These are phyloP conservation scores for Tretioscincus oriximinensis DNA, from an alignment of 2,113 vertebrate species.

Conservation along the genomic window DNA sequence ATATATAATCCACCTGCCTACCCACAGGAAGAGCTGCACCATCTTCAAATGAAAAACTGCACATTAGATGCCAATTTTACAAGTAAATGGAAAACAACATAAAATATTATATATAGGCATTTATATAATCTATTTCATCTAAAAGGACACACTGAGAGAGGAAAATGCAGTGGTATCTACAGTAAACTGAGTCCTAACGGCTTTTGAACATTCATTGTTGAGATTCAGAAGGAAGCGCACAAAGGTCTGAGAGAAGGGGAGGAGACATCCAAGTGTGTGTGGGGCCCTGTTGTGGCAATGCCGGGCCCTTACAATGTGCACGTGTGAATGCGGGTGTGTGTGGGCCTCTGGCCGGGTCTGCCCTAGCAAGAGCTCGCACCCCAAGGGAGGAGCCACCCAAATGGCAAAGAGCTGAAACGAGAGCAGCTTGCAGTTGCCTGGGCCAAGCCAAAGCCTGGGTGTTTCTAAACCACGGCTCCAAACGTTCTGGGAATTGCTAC, in stretches of 20 bases:
- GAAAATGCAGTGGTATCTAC: slow-evolving; percentile 63
- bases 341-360: too few relatives aligned
- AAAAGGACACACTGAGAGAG: slow-evolving; percentile 67
- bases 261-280: slow-evolving; percentile 31
- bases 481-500: too few relatives aligned
- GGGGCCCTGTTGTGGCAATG: slow-evolving; percentile 31
- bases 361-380: neutral
- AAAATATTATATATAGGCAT: slow-evolving; percentile 69
- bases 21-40: slow-evolving; percentile 40
- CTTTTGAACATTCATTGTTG: slow-evolving; percentile 65
- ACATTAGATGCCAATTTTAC: slow-evolving; percentile 54
- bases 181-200: slow-evolving; percentile 64
- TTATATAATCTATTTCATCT: slow-evolving; percentile 73
- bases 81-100: slow-evolving; percentile 34
- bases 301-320: slow-evolving; percentile 20
- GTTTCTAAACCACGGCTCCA: too few relatives aligned
- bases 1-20: neutral
- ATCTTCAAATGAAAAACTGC: slow-evolving; percentile 60
- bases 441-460: neutral
- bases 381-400: neutral
- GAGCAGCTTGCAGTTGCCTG: neutral
- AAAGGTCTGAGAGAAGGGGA: slow-evolving; percentile 38
- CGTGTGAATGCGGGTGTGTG: neutral
- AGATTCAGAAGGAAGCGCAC: slow-evolving; percentile 60
- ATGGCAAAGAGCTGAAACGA: neutral